These are phyloP conservation scores for Oxyura jamaicensis DNA, from an alignment of 2,113 vertebrate species.

Conservation along the genomic window DNA sequence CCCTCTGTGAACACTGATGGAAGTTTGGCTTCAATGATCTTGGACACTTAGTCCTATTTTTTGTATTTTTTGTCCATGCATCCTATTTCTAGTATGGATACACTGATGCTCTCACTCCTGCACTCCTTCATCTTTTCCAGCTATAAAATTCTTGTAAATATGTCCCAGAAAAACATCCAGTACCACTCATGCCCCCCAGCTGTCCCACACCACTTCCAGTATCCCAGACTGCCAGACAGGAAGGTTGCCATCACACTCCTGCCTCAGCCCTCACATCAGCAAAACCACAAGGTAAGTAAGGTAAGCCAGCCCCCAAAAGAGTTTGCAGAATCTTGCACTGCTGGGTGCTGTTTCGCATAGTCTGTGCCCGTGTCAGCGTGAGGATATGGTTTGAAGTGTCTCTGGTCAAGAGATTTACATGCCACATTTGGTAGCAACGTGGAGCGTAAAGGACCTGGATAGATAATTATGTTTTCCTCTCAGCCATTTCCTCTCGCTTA, in stretches of 20 bases:
- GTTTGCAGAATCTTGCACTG: neutral
- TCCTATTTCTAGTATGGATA: neutral
- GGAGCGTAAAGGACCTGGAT: neutral
- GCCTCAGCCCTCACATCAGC: neutral
- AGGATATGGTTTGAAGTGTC: neutral
- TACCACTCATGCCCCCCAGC: neutral
- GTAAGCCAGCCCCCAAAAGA: neutral
- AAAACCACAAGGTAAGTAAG: neutral
- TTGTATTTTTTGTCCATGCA: neutral
- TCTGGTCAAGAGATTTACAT: neutral
- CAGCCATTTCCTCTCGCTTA: neutral
- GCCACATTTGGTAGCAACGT: neutral
- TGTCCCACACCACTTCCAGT: neutral
- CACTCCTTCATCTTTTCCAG: neutral
- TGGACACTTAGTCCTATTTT: neutral
- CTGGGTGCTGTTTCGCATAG: neutral
- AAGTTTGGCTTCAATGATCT: neutral
- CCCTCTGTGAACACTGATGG: neutral
- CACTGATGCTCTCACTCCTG: neutral
- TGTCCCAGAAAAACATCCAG: neutral
- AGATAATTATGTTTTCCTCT: neutral
- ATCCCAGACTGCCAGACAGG: neutral
- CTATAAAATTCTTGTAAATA: neutral
- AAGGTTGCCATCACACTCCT: neutral
- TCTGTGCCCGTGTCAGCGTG: rapidly evolving